A percentile compares a stretch with the other conserved stretches of the same genome.
These are phyloP conservation scores for Holothuria scabra DNA, from an alignment of 53 echinoderm and acorn worm genomes.

Conservation along the genomic window DNA sequence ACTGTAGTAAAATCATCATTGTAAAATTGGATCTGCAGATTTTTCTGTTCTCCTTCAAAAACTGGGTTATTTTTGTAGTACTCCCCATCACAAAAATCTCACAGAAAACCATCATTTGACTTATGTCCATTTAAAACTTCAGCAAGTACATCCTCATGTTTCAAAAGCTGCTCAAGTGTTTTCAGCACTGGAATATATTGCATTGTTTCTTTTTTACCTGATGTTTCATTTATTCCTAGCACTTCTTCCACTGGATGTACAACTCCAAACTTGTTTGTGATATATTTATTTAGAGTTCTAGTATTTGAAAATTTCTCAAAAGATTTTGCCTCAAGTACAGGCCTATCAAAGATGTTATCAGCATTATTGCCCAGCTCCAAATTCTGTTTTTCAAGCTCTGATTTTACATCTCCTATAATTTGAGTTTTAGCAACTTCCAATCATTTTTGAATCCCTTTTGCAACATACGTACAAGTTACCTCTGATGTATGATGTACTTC, in stretches of 20 bases:
- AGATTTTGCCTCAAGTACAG: background rate
- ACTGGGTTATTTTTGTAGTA: too few species aligned
- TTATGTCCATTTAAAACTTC: constrained; percentile 5
- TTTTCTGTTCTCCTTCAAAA: background rate
- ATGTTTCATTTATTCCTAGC: background rate
- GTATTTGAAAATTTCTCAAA: constrained; percentile 24
- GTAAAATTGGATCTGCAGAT: constrained; percentile 4
- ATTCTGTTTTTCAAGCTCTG: constrained; percentile 1
- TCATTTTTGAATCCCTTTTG: background rate
- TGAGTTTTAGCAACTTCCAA: background rate
- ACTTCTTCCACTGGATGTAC: background rate
- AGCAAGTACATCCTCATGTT: constrained; percentile 24
- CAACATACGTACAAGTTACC: background rate
- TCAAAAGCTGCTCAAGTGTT: constrained; percentile 19
- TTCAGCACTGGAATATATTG: background rate
- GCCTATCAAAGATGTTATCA: background rate
- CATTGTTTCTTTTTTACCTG: background rate
- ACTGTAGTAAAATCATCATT: constrained; percentile 39
- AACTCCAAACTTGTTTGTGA: background rate
- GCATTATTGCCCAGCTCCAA: background rate
- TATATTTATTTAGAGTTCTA: background rate
- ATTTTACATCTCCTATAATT: constrained; percentile 1
- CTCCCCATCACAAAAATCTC: background rate
- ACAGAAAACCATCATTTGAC: background rate
- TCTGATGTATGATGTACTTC: constrained; percentile 11